These are phyloP conservation scores for Zoanthus sansibaricus DNA, from an alignment of 92 coral and sea anemone genomes.

Conservation along the genomic window DNA sequence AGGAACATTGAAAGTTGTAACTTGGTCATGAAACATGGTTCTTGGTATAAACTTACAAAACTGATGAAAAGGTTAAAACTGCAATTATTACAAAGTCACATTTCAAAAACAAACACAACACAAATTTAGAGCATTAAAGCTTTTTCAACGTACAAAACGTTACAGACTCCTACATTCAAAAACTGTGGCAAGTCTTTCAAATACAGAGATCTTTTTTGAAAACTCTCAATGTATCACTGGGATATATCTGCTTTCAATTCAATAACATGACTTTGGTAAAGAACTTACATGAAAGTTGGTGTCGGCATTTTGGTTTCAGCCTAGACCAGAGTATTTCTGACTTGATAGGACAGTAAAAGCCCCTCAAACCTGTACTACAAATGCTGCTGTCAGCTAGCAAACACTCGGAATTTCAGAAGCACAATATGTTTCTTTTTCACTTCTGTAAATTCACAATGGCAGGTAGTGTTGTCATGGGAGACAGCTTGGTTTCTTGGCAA, in stretches of 20 bases:
- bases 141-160: background rate
- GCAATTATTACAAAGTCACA: background rate
- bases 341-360: background rate
- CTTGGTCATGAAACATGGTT: background rate
- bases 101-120: background rate
- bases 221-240: background rate
- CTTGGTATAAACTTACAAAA: background rate
- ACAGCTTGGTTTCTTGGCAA: constrained; percentile 80
- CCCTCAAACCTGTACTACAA: constrained; percentile 11
- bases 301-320: constrained; percentile 38
- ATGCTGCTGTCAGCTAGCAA: background rate
- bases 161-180: background rate
- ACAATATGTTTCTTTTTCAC: constrained; percentile 44
- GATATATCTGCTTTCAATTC: background rate
- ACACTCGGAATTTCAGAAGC: constrained; percentile 1
- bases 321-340: constrained; percentile 8
- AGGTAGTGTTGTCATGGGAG: constrained; percentile 81
- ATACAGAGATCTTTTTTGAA: background rate
- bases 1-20: background rate
- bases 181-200: background rate
- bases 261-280: background rate
- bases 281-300: constrained; percentile 51
- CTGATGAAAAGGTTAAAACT: background rate
- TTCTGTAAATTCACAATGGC: constrained; percentile 78
- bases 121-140: background rate